Base-by-base conservation (phyloP, 2,888 invertebrate genomes). In the Gymnoscelis rufifasciata region DNA sequence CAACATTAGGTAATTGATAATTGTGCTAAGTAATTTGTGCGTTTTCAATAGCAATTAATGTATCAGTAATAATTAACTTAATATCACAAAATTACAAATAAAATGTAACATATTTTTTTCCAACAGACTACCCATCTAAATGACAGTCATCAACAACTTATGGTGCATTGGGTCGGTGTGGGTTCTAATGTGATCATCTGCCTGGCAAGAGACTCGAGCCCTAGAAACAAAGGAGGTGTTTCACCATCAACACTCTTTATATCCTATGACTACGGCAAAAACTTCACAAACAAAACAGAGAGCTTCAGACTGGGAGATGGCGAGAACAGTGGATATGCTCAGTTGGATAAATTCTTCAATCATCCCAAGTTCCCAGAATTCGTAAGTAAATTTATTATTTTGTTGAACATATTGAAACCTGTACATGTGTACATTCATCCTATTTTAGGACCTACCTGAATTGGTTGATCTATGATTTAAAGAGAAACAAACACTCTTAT, bases 151-250 rank as follows among this genome's bases (percentile, higher is more conserved):
- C 94, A 95, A 66, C 95, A 96, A 72, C 80, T 97, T 64, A 94
- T 97, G 91, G 95, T 97, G 7, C 95, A 96, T 77, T 97, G 97
- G 97, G 94, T 96, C 7, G 96, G 97, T 15, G 94, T 95, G 75
- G 93, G 93, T 12, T 95, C 95, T 51, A 92, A 95, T 78, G 94
- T 96, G 19, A 94, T 97, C 62, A 93, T 97, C 56, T 96, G 96
- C 65, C 83, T 97, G 53, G 95, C 96, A 1, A 90, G 93, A 60
- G 94, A 95, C 73, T 92, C 93, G 8, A 86, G 88, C 42, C 90
- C 91, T 7, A 68, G 83, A 36, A 79, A 80, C 52, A 78, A 84
- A 44, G 84, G 79, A 15, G 71, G 78, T 0, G 90, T 93, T 4
- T 93, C 94, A 41, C 92, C 94, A 14, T 95, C 95, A 36, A 91